A percentile compares a stretch with the other conserved stretches of the same genome.
Conservation (phyloP, 2,797 vertebrate species). For the Lithobates pipiens region DNA sequence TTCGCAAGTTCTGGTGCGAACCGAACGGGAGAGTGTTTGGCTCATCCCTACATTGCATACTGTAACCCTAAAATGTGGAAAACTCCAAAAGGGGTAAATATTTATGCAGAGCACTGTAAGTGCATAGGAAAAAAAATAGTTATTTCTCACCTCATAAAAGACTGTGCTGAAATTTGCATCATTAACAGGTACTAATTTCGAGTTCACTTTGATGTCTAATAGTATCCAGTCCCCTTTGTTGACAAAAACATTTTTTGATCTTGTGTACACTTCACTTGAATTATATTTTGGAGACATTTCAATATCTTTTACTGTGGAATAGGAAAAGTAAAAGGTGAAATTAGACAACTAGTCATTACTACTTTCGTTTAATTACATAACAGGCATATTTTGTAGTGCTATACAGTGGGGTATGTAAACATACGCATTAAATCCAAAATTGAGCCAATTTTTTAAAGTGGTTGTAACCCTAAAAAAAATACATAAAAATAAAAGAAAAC, state of each 20-base stretch:
- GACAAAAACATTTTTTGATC: not conserved
- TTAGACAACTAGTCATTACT: not conserved
- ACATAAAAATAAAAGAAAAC: too few species aligned
- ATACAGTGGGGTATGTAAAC: too few species aligned
- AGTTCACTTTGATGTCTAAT: not conserved
- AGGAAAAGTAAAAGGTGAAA: not conserved
- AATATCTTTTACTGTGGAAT: not conserved
- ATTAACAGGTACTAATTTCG: accelerated
- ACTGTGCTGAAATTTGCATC: not conserved
- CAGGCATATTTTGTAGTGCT: too few species aligned
- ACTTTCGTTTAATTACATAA: too few species aligned
- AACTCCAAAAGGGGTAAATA: not conserved
- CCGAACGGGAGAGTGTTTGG: too few species aligned
- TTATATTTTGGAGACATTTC: not conserved
- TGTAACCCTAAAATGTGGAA: not conserved
- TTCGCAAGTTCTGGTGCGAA: too few species aligned
- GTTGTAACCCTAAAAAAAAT: too few species aligned
- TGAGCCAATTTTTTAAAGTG: too few species aligned
- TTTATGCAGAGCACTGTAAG: not conserved
- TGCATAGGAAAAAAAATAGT: not conserved
- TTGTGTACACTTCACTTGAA: not conserved
- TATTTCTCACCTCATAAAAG: slow-evolving; percentile 25
- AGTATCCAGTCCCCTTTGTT: slow-evolving; percentile 42
- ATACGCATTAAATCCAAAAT: too few species aligned
- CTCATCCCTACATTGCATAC: too few species aligned